These are phyloP conservation scores for Muscina levida DNA, from an alignment of 2,888 invertebrate species.

Conservation along the genomic window DNA sequence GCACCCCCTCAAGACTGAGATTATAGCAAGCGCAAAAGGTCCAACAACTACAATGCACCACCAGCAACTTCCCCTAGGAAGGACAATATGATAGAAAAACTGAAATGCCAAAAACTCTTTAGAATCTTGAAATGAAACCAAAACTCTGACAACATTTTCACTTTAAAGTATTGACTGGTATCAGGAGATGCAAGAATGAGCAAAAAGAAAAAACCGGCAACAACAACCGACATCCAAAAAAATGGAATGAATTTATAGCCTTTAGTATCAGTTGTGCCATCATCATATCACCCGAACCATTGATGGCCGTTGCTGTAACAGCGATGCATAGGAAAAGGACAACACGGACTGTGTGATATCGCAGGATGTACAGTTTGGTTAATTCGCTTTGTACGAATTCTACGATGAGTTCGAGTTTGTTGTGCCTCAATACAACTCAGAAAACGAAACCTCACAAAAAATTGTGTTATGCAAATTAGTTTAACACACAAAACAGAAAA, in stretches of 20 bases:
- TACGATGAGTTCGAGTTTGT: not conserved
- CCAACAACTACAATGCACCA: too few species aligned
- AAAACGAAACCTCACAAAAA: conserved; percentile 9
- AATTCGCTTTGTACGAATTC: too few species aligned
- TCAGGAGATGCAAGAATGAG: not conserved
- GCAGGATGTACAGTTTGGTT: conserved; percentile 55
- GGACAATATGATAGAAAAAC: conserved; percentile 21
- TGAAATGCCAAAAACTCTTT: not conserved
- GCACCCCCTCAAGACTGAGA: conserved; percentile 33
- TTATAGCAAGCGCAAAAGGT: not conserved
- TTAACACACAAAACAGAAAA: too few species aligned
- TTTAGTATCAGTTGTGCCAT: conserved; percentile 31
- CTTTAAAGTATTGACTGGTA: conserved; percentile 27
- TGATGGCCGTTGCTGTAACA: not conserved
- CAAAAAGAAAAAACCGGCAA: not conserved
- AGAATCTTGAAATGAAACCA: not conserved
- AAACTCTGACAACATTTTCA: conserved; percentile 24
- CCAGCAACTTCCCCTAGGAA: too few species aligned
- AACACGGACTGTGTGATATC: conserved; percentile 24
- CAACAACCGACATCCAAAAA: conserved; percentile 19
- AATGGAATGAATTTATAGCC: conserved; percentile 35
- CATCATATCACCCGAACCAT: conserved; percentile 11
- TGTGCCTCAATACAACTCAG: not conserved
- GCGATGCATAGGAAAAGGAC: conserved; percentile 1
- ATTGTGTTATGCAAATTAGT: conserved; percentile 58